phyloP scores from a whole-genome alignment of 2,113 vertebrate genomes.

The Bubo scandiacus region DNA sequence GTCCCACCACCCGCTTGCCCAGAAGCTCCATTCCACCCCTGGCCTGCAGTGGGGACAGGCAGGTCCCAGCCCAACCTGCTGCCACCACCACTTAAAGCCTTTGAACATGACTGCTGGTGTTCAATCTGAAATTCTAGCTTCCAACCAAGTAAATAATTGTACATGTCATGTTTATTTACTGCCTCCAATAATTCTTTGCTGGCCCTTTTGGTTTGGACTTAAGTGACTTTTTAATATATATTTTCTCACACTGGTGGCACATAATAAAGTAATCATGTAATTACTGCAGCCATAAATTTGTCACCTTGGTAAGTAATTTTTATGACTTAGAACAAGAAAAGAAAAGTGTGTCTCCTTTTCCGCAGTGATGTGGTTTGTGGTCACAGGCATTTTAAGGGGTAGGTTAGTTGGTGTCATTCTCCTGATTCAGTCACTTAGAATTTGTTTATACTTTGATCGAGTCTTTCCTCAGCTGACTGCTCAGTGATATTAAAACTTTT shows the following conservation, averaged over 20 bases:
- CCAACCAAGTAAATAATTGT: neutral
- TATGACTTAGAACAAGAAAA: neutral
- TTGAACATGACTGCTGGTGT: neutral
- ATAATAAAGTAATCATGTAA: slow-evolving; percentile 54
- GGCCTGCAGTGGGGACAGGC: rapidly evolving
- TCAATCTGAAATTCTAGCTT: neutral
- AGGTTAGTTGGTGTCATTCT: neutral
- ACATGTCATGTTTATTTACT: slow-evolving; percentile 14
- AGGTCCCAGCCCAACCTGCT: neutral
- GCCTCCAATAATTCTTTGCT: neutral
- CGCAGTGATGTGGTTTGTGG: slow-evolving; percentile 41
- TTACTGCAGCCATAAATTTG: slow-evolving; percentile 59
- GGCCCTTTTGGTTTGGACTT: neutral
- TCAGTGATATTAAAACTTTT: neutral
- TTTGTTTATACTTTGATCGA: neutral
- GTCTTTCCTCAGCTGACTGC: neutral
- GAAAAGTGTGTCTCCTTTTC: neutral
- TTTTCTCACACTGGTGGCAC: slow-evolving; percentile 32
- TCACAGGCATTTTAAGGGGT: neutral
- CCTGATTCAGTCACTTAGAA: neutral
- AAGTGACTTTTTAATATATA: slow-evolving; percentile 33
- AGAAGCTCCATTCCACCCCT: too few species aligned
- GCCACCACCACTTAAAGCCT: neutral
- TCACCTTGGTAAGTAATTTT: slow-evolving; percentile 29
- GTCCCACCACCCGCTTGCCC: too few species aligned